These are phyloP conservation scores for Zaprionus inermis DNA, from an alignment of 1,140 invertebrate species.

Conservation along the genomic window DNA sequence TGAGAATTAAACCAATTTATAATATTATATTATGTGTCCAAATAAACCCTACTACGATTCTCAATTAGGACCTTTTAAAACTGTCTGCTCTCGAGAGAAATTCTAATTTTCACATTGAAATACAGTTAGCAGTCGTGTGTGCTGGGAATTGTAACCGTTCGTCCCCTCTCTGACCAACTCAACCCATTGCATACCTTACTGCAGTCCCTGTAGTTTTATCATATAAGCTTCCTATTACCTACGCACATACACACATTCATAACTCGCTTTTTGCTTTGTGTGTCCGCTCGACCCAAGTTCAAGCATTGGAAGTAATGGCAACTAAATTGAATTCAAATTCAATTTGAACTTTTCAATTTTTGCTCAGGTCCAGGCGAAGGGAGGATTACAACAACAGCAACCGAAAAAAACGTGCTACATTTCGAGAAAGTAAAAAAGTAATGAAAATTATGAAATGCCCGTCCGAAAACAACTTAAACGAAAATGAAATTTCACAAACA, in stretches of 20 bases:
- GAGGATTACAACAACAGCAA: slow-evolving; percentile 20
- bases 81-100: not conserved
- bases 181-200: not conserved
- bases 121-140: not conserved
- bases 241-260: slow-evolving; percentile 44
- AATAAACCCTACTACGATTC: not conserved
- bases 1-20: too few species aligned
- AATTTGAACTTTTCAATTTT: slow-evolving; percentile 84
- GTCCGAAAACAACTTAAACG: slow-evolving; percentile 33
- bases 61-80: not conserved
- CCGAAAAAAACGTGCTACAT: slow-evolving; percentile 47
- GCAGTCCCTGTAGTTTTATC: slow-evolving; percentile 13
- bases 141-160: slow-evolving; percentile 23
- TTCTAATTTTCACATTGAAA: not conserved
- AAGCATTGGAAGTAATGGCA: slow-evolving; percentile 49
- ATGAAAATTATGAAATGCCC: slow-evolving; percentile 73
- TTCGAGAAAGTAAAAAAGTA: slow-evolving; percentile 77
- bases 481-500: slow-evolving; percentile 81
- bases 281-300: slow-evolving; percentile 55
- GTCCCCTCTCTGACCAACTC: not conserved
- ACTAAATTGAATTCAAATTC: slow-evolving; percentile 83
- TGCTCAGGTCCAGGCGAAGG: slow-evolving; percentile 24
- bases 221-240: slow-evolving; percentile 68
- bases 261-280: slow-evolving; percentile 65
- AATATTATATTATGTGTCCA: not conserved